Evolutionary conservation across 2,113 vertebrate genomes (phyloP).

Genomic region (Rhineura floridana): DNA sequence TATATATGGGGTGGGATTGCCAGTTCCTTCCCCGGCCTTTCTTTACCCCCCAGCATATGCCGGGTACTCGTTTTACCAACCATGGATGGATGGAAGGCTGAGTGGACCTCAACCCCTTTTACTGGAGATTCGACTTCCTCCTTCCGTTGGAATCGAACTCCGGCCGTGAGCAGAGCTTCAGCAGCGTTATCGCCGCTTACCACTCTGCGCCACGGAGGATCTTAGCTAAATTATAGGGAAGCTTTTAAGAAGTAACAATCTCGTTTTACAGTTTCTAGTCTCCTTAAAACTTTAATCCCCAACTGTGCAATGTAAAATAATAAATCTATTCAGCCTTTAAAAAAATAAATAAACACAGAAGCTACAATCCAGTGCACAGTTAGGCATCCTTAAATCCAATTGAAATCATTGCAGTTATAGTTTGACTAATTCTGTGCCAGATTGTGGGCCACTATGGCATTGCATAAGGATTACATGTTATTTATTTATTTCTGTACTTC

Average conservation of each 20-base stretch:
- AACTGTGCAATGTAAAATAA: not conserved
- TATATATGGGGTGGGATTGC: too few relatives aligned
- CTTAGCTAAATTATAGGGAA: not conserved
- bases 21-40: too few relatives aligned
- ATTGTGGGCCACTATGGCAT: not conserved
- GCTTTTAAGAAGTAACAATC: not conserved
- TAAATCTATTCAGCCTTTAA: not conserved
- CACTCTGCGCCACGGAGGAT: too few relatives aligned
- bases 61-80: too few relatives aligned
- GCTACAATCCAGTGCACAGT: not conserved
- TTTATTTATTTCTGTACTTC: too few relatives aligned
- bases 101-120: too few relatives aligned
- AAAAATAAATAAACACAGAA: not conserved
- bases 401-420: not conserved
- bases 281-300: not conserved
- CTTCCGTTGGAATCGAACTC: too few relatives aligned
- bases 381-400: not conserved
- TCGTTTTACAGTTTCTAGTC: not conserved
- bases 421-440: not conserved
- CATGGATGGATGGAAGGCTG: too few relatives aligned
- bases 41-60: too few relatives aligned
- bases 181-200: too few relatives aligned
- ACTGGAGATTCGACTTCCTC: too few relatives aligned
- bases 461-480: not conserved
- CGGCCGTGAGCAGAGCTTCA: too few relatives aligned